phyloP scores from a whole-genome alignment of 2,888 invertebrate genomes.

The Hartigia nigra region DNA sequence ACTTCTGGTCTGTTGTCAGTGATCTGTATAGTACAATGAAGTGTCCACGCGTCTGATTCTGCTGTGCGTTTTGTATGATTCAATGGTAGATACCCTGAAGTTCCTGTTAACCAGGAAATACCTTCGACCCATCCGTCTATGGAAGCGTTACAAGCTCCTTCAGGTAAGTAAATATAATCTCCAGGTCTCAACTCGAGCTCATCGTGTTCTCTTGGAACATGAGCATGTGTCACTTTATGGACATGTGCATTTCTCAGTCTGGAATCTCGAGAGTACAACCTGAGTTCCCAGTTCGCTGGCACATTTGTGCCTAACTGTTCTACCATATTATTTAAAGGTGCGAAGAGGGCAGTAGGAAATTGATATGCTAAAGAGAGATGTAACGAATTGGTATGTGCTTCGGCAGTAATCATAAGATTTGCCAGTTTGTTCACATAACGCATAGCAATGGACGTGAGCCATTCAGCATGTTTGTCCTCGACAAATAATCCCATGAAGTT shows the following conservation, averaged over 20 bases:
- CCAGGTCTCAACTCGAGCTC: constrained; percentile 87
- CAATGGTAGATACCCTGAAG: constrained; percentile 82
- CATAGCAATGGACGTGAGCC: constrained; percentile 81
- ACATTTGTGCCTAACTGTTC: constrained; percentile 72
- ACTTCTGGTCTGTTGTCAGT: constrained; percentile 41
- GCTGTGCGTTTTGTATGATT: constrained; percentile 86
- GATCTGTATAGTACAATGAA: constrained; percentile 77
- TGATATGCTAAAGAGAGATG: constrained; percentile 92
- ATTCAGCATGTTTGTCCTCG: constrained; percentile 83
- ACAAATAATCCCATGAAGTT: constrained; percentile 94
- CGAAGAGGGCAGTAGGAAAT: constrained; percentile 79
- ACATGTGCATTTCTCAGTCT: constrained; percentile 76
- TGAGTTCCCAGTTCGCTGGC: constrained; percentile 83
- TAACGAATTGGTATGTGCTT: constrained; percentile 85
- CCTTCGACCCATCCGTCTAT: constrained; percentile 92
- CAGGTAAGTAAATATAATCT: constrained; percentile 86
- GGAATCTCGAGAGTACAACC: constrained; percentile 87
- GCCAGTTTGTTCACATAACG: constrained; percentile 85
- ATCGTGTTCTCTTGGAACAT: constrained; percentile 80
- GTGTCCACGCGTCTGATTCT: constrained; percentile 92
- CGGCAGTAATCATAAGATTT: constrained; percentile 78
- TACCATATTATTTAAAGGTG: constrained; percentile 78
- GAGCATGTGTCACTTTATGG: constrained; percentile 82
- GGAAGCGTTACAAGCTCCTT: constrained; percentile 78
- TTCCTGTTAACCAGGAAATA: constrained; percentile 84